phyloP scores from a whole-genome alignment of 2,888 invertebrate species.

The Ennomos quercinarius region DNA sequence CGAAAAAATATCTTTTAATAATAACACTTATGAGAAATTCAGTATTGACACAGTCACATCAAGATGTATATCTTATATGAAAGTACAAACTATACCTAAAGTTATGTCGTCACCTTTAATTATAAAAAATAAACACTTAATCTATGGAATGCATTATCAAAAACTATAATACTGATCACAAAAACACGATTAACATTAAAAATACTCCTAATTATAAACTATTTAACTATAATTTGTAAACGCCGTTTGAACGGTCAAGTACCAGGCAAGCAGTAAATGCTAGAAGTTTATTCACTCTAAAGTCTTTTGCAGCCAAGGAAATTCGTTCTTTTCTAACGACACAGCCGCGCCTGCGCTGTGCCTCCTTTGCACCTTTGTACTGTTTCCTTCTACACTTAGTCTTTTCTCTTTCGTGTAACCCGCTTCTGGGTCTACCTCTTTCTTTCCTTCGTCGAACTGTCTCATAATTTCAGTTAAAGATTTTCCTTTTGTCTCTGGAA shows the following conservation, averaged over 20 bases:
- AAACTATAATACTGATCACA: slow-evolving; percentile 74
- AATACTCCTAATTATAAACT: slow-evolving; percentile 28
- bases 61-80: slow-evolving; percentile 30
- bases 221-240: slow-evolving; percentile 44
- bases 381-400: slow-evolving; percentile 55
- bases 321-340: slow-evolving; percentile 69
- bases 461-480: slow-evolving; percentile 88
- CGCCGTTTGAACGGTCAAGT: slow-evolving; percentile 37
- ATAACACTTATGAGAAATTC: too few relatives aligned
- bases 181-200: slow-evolving; percentile 45
- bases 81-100: slow-evolving; percentile 8
- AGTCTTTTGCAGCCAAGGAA: slow-evolving; percentile 59
- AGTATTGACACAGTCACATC: too few relatives aligned
- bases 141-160: slow-evolving; percentile 54
- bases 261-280: slow-evolving; percentile 47
- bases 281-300: slow-evolving; percentile 42
- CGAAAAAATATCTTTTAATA: background rate
- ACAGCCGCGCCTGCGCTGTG: slow-evolving; percentile 75
- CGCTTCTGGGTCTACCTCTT: slow-evolving; percentile 66
- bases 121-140: slow-evolving; percentile 51
- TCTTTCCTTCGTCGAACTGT: slow-evolving; percentile 82
- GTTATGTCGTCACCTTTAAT: slow-evolving; percentile 54
- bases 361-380: slow-evolving; percentile 63
- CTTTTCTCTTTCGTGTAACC: slow-evolving; percentile 61
- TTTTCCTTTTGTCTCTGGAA: slow-evolving; percentile 90